A percentile compares a stretch with the other conserved stretches of the same genome.
Evolutionary conservation across 2,888 invertebrate genomes (phyloP).

Genomic region (Temnothorax rugatulus): DNA sequence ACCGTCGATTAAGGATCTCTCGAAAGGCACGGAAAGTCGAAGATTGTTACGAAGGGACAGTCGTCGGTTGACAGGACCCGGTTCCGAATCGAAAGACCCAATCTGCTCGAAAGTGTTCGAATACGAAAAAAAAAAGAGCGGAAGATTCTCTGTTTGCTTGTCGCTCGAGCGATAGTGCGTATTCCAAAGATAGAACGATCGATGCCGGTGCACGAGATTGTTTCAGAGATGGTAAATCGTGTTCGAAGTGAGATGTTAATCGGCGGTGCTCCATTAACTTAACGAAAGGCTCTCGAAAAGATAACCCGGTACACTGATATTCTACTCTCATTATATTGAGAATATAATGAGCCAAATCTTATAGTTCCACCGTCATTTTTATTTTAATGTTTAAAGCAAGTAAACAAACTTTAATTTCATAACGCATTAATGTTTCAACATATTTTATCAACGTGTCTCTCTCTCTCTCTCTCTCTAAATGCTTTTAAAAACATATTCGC

Average conservation of each 20-base stretch:
- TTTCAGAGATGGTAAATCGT: constrained; percentile 54
- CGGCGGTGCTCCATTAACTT: constrained; percentile 14
- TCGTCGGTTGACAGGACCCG: constrained; percentile 70
- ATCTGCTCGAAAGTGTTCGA: constrained; percentile 68
- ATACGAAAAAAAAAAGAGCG: constrained; percentile 63
- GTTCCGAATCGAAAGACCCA: constrained; percentile 74
- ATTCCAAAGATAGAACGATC: constrained; percentile 66
- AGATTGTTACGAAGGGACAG: constrained; percentile 73
- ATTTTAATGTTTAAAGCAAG: not conserved
- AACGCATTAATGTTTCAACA: constrained; percentile 21
- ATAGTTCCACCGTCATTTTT: not conserved
- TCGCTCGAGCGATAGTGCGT: constrained; percentile 42
- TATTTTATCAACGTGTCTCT: not conserved
- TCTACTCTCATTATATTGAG: not conserved
- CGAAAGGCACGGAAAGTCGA: constrained; percentile 67
- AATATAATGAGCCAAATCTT: not conserved
- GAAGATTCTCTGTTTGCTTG: constrained; percentile 25
- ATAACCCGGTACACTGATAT: not conserved
- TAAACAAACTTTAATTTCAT: not conserved
- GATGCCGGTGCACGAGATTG: constrained; percentile 65
- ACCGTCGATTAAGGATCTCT: constrained; percentile 74
- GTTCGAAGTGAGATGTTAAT: constrained; percentile 47
- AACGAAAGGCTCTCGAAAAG: constrained; percentile 12
- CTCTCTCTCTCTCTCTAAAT: constrained; percentile 16
- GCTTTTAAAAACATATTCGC: constrained; percentile 17